A percentile compares a stretch with the other conserved stretches of the same genome.
Evolutionary conservation across 1,140 invertebrate species (phyloP).

Genomic region (Vanessa tameamea): DNA sequence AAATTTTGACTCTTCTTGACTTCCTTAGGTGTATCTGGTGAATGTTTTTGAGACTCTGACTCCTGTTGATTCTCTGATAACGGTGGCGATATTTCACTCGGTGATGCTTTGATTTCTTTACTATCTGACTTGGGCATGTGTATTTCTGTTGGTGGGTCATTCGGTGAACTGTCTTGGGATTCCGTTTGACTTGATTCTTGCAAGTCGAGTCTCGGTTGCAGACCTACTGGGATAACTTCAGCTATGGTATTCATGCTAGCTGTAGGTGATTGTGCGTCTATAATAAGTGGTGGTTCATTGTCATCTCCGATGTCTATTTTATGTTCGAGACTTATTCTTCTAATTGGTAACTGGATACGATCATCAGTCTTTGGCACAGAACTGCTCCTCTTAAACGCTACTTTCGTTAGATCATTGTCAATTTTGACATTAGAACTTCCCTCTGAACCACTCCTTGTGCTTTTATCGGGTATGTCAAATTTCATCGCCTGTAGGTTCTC

Average conservation of each 20-base stretch:
- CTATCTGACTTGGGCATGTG: slow-evolving; percentile 61
- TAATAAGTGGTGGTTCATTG: slow-evolving; percentile 76
- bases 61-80: slow-evolving; percentile 57
- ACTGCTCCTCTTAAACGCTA: slow-evolving; percentile 73
- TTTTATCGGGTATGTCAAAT: slow-evolving; percentile 58
- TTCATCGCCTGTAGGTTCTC: slow-evolving; percentile 60
- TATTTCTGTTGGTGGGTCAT: slow-evolving; percentile 75
- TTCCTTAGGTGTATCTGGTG: slow-evolving; percentile 70
- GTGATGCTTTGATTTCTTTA: slow-evolving; percentile 70
- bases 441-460: slow-evolving; percentile 42
- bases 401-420: slow-evolving; percentile 73
- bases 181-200: slow-evolving; percentile 60
- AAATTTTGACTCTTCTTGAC: slow-evolving; percentile 79
- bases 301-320: slow-evolving; percentile 79
- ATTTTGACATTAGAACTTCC: slow-evolving; percentile 62
- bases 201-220: slow-evolving; percentile 68
- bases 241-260: slow-evolving; percentile 74
- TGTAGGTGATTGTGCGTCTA: slow-evolving; percentile 69
- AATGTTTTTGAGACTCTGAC: slow-evolving; percentile 70
- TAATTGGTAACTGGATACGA: slow-evolving; percentile 53
- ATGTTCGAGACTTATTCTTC: slow-evolving; percentile 74
- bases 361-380: slow-evolving; percentile 74
- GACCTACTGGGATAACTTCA: slow-evolving; percentile 67
- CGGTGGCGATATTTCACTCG: slow-evolving; percentile 74
- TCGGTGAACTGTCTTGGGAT: slow-evolving; percentile 72